These are phyloP conservation scores for Acrobeloides nanus DNA, from an alignment of 2,888 invertebrate genomes.

Conservation along the genomic window DNA sequence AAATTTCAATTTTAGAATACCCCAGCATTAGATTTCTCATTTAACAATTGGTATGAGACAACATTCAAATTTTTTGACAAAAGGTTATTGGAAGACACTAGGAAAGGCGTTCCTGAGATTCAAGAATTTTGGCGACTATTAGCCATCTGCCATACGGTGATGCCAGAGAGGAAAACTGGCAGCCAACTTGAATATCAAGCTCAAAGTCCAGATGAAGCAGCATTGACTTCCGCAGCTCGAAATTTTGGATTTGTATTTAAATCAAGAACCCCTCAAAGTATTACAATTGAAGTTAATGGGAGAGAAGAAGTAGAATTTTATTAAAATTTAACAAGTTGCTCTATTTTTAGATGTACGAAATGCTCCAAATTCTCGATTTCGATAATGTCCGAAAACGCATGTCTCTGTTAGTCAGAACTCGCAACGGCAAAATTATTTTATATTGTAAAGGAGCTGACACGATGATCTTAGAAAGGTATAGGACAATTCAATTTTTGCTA, in stretches of 20 bases:
- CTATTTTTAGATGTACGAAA: conserved; percentile 65
- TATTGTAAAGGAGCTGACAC: conserved; percentile 93
- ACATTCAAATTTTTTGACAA: conserved; percentile 89
- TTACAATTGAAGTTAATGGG: conserved; percentile 60
- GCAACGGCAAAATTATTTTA: conserved; percentile 62
- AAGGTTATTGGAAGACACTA: conserved; percentile 74
- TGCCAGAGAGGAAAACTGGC: conserved; percentile 64
- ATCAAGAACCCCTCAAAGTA: conserved; percentile 59
- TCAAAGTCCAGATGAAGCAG: conserved; percentile 95
- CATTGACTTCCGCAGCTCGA: conserved; percentile 89
- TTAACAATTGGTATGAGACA: conserved; percentile 78
- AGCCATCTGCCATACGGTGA: conserved; percentile 90
- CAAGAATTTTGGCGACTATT: conserved; percentile 65
- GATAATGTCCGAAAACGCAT: conserved; percentile 97
- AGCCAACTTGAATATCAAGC: conserved; percentile 62
- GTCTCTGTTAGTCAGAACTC: conserved; percentile 67
- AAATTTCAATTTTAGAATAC: conserved; percentile 34
- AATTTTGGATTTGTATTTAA: conserved; percentile 97
- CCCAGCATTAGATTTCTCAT: conserved; percentile 69
- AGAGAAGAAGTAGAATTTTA: conserved; percentile 32
- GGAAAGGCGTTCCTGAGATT: conserved; percentile 66
- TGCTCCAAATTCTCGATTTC: conserved; percentile 94
- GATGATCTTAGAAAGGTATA: conserved; percentile 90
- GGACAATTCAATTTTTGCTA: no score
- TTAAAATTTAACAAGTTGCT: neutral